Conservation (phyloP, 2,797 vertebrate genomes). For the Kryptopterus vitreolus region DNA sequence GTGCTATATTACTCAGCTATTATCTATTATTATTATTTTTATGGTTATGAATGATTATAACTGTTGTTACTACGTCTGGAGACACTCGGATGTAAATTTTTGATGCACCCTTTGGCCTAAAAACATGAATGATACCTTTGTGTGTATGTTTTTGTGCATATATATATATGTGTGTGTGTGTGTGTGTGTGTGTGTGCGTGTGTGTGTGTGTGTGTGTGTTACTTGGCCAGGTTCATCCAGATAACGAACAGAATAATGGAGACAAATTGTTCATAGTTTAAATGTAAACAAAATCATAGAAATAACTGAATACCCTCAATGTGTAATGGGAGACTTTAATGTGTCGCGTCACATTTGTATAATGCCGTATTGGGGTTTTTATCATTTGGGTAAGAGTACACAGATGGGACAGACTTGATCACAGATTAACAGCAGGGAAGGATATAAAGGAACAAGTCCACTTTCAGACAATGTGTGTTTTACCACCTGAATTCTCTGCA, state of each 20-base stretch:
- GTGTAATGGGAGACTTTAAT: not conserved
- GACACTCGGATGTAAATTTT: not conserved
- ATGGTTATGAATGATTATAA: too few relatives aligned
- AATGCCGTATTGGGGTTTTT: not conserved
- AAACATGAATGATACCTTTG: too few relatives aligned
- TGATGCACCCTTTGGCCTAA: not conserved
- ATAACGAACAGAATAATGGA: not conserved
- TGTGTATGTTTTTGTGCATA: not conserved
- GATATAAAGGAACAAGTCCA: not conserved
- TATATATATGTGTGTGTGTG: not conserved
- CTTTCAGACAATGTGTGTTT: not conserved
- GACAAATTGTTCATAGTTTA: not conserved
- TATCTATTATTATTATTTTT: not conserved
- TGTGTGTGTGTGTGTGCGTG: slow-evolving; percentile 2
- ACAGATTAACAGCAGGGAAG: not conserved
- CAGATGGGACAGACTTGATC: not conserved
- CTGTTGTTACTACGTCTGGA: not conserved
- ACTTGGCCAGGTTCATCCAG: not conserved
- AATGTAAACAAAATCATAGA: not conserved
- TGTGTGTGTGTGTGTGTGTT: not conserved
- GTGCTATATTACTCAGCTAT: not conserved
- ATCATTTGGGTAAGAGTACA: not conserved
- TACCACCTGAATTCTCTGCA: too few relatives aligned
- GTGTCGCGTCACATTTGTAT: not conserved
- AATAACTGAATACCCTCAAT: not conserved